These are phyloP conservation scores for Leucophora obtusa DNA, from an alignment of 2,888 invertebrate genomes.

Conservation along the genomic window DNA sequence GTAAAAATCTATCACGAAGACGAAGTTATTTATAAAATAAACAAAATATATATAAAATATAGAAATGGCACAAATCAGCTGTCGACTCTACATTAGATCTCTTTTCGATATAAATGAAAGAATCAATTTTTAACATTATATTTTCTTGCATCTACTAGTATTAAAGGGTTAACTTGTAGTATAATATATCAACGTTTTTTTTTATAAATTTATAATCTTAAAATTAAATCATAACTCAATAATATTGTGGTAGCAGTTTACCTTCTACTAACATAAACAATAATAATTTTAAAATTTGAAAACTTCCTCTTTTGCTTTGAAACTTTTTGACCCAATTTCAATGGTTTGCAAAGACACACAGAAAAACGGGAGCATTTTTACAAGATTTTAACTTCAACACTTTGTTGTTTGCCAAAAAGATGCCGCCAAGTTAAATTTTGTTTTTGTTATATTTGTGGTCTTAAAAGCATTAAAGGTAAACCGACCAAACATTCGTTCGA, in stretches of 20 bases:
- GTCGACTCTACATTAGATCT: no score
- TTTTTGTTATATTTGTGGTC: constrained; percentile 22
- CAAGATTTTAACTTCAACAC: constrained; percentile 55
- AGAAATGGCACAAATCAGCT: no score
- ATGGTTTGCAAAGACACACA: background rate
- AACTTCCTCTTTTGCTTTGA: background rate
- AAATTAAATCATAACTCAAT: constrained; percentile 28
- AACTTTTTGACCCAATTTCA: constrained; percentile 20
- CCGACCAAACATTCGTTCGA: constrained; percentile 1
- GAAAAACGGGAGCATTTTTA: constrained; percentile 55
- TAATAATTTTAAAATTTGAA: no score
- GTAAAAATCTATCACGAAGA: no score
- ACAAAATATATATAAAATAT: no score
- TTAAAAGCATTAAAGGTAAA: constrained; percentile 30
- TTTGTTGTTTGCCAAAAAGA: constrained; percentile 51
- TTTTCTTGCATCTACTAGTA: no score
- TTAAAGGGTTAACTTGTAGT: background rate
- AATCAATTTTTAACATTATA: no score
- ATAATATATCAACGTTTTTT: background rate
- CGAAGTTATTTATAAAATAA: no score
- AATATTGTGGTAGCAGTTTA: background rate
- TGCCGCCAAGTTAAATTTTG: constrained; percentile 55
- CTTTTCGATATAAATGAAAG: no score
- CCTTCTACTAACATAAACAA: no score
- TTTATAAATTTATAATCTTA: constrained; percentile 11